Evolutionary conservation across 2,113 vertebrate species (phyloP).

Genomic region (Toxostoma redivivum): DNA sequence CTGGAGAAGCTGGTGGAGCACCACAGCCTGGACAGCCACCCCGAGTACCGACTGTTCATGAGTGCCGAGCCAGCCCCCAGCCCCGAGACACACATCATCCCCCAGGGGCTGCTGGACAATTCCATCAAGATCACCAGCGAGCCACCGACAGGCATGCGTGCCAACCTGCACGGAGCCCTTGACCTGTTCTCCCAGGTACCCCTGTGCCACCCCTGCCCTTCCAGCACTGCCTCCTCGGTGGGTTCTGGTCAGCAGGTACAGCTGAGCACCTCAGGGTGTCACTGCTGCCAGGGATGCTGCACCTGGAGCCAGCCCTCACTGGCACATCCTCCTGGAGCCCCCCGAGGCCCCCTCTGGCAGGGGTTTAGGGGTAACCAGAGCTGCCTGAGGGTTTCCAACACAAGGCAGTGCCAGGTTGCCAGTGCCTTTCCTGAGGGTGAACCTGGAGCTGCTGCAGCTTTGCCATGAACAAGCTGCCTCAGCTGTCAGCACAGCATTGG

Average conservation of each 20-base stretch:
- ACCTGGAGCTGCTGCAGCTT: background rate
- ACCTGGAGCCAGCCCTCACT: fast-evolving
- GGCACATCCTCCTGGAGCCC: background rate
- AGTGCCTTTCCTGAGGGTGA: background rate
- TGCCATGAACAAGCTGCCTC: background rate
- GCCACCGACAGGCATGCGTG: conserved; percentile 68
- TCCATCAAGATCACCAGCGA: conserved; percentile 80
- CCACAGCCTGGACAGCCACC: conserved; percentile 53
- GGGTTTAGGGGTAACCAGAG: background rate
- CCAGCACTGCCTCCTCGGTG: background rate
- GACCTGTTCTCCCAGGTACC: conserved; percentile 76
- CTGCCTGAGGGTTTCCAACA: fast-evolving
- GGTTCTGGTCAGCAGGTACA: fast-evolving
- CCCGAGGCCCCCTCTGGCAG: background rate
- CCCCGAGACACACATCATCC: conserved; percentile 71
- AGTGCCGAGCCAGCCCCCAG: conserved; percentile 68
- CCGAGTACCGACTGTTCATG: conserved; percentile 68
- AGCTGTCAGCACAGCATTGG: background rate
- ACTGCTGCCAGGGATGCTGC: background rate
- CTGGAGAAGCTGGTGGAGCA: conserved; percentile 74
- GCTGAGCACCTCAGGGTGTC: background rate
- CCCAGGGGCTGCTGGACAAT: conserved; percentile 75
- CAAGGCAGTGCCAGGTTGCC: background rate
- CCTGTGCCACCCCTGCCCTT: fast-evolving
- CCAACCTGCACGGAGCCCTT: conserved; percentile 77